phyloP scores from a whole-genome alignment of 2,113 vertebrate species.

The Shinisaurus crocodilurus region DNA sequence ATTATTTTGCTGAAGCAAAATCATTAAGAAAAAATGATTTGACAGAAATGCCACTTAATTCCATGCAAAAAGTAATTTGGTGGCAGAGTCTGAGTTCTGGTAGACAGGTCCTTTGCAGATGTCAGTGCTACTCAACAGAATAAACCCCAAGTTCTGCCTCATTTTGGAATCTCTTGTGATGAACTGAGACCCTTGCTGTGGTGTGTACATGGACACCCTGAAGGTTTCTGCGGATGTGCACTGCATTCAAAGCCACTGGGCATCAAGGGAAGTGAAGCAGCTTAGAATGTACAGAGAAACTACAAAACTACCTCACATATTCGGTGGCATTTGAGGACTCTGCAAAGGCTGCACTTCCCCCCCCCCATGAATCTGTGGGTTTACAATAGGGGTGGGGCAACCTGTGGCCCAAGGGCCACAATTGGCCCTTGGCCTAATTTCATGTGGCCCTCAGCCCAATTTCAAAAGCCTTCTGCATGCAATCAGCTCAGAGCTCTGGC shows the following conservation, averaged over 20 bases:
- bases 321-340: background rate
- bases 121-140: background rate
- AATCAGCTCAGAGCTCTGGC: too few relatives aligned
- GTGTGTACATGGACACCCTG: background rate
- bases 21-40: background rate
- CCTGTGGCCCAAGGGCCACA: too few relatives aligned
- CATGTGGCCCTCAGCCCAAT: too few relatives aligned
- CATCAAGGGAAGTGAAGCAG: background rate
- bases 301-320: background rate
- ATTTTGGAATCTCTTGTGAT: background rate
- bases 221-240: background rate
- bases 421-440: too few relatives aligned
- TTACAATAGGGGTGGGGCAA: background rate
- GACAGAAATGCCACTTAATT: background rate
- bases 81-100: background rate
- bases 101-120: background rate
- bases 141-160: background rate
- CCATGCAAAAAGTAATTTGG: background rate
- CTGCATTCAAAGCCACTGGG: background rate
- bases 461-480: too few relatives aligned
- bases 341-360: background rate
- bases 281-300: background rate
- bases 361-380: background rate
- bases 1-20: conserved; percentile 25
- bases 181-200: background rate